Conservation (phyloP, 2,888 invertebrate species). For the Acleris laterana region DNA sequence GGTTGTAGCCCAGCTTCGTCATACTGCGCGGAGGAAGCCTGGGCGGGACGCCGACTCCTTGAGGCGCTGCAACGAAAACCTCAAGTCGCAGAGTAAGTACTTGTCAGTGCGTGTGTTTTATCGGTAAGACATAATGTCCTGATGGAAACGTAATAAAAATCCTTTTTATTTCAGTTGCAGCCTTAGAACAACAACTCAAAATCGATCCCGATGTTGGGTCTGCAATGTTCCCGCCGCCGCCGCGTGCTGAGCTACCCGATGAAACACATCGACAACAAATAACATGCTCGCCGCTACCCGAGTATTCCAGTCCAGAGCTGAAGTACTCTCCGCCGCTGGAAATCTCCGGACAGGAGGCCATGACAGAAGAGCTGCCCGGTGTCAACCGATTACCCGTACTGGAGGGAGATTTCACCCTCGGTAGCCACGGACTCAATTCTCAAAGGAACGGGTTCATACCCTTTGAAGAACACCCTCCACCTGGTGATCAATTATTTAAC, state of each 20-base stretch:
- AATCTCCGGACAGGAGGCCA: neutral
- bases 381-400: neutral
- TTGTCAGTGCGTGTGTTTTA: neutral
- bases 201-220: neutral
- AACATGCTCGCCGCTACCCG: neutral
- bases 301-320: neutral
- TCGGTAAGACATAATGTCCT: neutral
- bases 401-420: neutral
- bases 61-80: conserved; percentile 5
- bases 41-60: neutral
- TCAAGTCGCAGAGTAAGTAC: conserved; percentile 9
- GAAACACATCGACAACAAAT: neutral
- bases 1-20: neutral
- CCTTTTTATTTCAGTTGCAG: conserved; percentile 5
- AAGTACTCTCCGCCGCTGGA: neutral
- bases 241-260: neutral
- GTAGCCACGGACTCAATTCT: too few species aligned
- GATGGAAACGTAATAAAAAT: too few species aligned
- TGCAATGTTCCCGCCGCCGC: neutral
- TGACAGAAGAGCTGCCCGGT: neutral
- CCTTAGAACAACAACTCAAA: neutral
- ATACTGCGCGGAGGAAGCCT: neutral
- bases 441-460: too few species aligned
- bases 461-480: too few species aligned
- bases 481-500: neutral